Base-by-base conservation (phyloP, 2,113 vertebrate species). In the Hiodon tergisus region DNA sequence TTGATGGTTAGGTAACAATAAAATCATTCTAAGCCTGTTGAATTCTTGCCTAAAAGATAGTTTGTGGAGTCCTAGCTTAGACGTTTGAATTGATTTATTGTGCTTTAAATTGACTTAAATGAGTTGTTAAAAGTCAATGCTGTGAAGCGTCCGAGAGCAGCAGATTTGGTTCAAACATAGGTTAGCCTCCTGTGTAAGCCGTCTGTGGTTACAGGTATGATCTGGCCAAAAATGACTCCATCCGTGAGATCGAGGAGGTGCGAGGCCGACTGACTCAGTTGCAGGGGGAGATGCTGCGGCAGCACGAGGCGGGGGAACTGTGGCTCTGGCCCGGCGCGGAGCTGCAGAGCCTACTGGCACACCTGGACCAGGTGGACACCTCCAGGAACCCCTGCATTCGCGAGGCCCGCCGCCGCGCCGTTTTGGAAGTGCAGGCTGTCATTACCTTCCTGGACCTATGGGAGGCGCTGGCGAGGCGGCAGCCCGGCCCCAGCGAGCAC, bases 311-410 rank as follows among this genome's bases (percentile, higher is more conserved):
- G 58, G 89, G 92, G 0, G 95, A 98, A 13, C 78, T 94, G 51
- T 88, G 90, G 81, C 88, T 94, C 87, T 86, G 91, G 76, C 91
- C 91, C 79, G 96, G 96, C 77, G 89, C 93, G 0, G 95, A 98
- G 78, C 80, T 99, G 78, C 97, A 98, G 86, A 89, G 92, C 69
- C 87, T 99, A 53, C 94, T 98, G 4, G 91, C 91, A 0, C 90
- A 87, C 69, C 87, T 98, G 78, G 97, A 99, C 81, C 91, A 96
- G 83, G 94, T 99, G 75, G 94, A 94, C 79, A 90, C 92, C 0
- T 95, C 92, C 57, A 94, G 90, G 72, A 99, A 99, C 86, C 96
- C 97, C 8, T 99, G 96, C 81, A 98, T 99, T 86, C 88, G 97
- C 52, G 96, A 99, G 84, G 97, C 96, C 3, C 90, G 97, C 7